Conservation (phyloP, 2,113 vertebrate species). For the Plestiodon gilberti region DNA sequence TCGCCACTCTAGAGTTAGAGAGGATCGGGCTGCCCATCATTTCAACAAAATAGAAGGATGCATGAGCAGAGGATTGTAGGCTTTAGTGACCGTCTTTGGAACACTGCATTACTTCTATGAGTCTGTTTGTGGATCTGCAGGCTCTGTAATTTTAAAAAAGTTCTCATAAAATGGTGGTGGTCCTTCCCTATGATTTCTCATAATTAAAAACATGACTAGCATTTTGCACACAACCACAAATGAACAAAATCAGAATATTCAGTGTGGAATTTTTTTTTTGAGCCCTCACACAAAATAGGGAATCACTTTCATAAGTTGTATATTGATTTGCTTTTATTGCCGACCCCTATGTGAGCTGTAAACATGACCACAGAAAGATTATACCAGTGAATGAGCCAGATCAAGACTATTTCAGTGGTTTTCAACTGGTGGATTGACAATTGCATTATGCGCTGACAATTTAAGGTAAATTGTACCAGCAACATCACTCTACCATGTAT, state of each 20-base stretch:
- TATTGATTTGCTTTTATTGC: neutral
- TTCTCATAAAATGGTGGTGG: slow-evolving; percentile 54
- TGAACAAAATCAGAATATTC: slow-evolving; percentile 28
- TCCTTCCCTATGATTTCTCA: slow-evolving; percentile 36
- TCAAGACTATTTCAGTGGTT: neutral
- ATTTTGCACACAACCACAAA: slow-evolving; percentile 39
- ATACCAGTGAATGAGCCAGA: neutral
- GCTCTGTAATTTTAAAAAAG: slow-evolving; percentile 39
- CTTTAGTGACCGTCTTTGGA: slow-evolving; percentile 17
- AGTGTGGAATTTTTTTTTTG: neutral
- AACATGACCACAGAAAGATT: neutral
- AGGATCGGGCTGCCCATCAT: too few species aligned
- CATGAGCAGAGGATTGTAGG: slow-evolving; percentile 24
- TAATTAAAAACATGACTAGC: slow-evolving; percentile 31
- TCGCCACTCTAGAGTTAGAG: too few species aligned
- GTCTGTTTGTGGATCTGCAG: slow-evolving; percentile 32
- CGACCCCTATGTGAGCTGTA: neutral
- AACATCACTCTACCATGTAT: neutral
- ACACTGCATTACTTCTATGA: slow-evolving; percentile 18
- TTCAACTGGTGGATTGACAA: neutral
- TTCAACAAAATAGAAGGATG: neutral
- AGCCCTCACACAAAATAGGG: neutral
- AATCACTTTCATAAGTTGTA: accelerated
- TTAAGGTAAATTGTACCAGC: neutral
- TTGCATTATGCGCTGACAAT: neutral